These are phyloP conservation scores for Matsumurasca onukii DNA, from an alignment of 1,140 invertebrate species.

Conservation along the genomic window DNA sequence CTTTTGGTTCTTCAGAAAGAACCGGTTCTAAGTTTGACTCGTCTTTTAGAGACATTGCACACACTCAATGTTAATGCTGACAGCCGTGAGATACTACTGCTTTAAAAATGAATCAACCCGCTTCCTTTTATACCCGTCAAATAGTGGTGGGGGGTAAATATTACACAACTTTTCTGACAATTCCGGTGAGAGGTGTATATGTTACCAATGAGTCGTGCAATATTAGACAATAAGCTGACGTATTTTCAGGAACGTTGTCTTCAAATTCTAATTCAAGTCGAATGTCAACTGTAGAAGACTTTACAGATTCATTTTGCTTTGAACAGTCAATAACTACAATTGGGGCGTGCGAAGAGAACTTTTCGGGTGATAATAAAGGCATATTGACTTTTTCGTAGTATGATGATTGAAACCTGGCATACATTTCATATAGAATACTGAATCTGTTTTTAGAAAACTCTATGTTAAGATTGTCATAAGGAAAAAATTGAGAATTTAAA, in stretches of 20 bases:
- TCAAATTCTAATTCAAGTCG: slow-evolving; percentile 1
- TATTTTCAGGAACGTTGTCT: neutral
- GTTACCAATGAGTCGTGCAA: slow-evolving; percentile 3
- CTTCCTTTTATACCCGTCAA: neutral
- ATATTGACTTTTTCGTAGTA: neutral
- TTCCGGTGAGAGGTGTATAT: slow-evolving; percentile 8
- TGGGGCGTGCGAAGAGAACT: neutral
- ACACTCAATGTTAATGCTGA: neutral
- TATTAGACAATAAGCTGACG: neutral
- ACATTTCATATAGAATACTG: slow-evolving; percentile 3
- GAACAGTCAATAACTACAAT: slow-evolving; percentile 2
- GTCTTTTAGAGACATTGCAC: neutral
- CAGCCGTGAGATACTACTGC: neutral
- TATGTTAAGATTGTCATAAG: slow-evolving; percentile 32
- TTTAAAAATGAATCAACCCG: neutral
- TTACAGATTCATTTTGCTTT: slow-evolving; percentile 3
- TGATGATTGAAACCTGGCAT: slow-evolving; percentile 4
- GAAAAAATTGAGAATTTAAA: slow-evolving; percentile 33
- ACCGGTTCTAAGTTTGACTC: neutral
- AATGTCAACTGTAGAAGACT: neutral
- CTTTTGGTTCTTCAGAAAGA: neutral
- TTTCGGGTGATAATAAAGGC: neutral
- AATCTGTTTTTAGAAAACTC: neutral
- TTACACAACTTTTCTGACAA: neutral
- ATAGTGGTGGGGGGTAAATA: neutral